Percentiles rank a stretch among this genome's conserved stretches.
phyloP scores from a whole-genome alignment of 2,888 invertebrate genomes.

The Villa cingulata region DNA sequence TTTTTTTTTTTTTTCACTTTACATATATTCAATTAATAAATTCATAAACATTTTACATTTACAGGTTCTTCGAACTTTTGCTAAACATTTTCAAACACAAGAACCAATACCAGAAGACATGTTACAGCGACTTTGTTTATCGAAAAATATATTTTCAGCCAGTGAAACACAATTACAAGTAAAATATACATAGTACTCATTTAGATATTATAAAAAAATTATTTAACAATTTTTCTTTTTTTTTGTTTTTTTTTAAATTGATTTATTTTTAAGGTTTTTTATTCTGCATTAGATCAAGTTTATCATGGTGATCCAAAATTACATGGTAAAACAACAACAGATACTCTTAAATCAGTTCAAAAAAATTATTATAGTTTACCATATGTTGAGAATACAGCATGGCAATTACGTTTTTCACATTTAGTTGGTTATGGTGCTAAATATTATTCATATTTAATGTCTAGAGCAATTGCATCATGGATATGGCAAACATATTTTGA shows the following conservation, averaged over 20 bases:
- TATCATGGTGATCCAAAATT: constrained; percentile 50
- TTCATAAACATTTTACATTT: too few species aligned
- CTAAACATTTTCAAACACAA: constrained; percentile 80
- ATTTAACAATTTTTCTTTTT: too few species aligned
- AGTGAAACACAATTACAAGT: constrained; percentile 78
- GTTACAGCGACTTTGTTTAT: constrained; percentile 64
- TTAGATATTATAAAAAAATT: too few species aligned
- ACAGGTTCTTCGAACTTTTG: constrained; percentile 70
- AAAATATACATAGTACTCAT: constrained; percentile 17
- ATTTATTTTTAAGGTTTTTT: constrained; percentile 49
- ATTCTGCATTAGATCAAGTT: constrained; percentile 80
- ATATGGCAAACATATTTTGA: constrained; percentile 85
- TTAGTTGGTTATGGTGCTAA: constrained; percentile 96
- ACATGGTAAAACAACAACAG: constrained; percentile 37
- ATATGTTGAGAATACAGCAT: constrained; percentile 80
- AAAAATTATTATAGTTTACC: constrained; percentile 73
- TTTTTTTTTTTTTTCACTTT: too few species aligned
- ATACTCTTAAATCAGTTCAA: constrained; percentile 63
- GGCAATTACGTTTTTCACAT: constrained; percentile 93
- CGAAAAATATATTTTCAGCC: constrained; percentile 77
- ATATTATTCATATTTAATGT: constrained; percentile 95
- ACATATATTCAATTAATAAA: too few species aligned
- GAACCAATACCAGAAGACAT: constrained; percentile 68
- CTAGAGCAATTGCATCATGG: constrained; percentile 81
- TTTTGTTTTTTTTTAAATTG: neutral